Base-by-base conservation (phyloP, 1,140 invertebrate genomes). In the Ostrea edulis region DNA sequence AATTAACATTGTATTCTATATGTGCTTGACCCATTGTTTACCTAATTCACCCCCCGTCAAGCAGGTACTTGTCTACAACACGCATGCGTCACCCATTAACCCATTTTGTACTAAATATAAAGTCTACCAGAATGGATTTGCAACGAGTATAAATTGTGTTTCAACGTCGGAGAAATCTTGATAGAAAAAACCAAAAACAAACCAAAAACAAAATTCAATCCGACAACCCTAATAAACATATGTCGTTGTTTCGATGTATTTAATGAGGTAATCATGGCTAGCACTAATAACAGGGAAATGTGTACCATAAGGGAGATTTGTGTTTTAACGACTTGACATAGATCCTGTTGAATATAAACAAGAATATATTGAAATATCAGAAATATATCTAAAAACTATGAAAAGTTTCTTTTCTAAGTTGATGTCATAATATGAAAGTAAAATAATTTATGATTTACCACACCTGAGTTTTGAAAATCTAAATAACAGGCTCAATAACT, bases 31-130 rank as follows among this genome's bases (percentile, higher is more conserved):
- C 20, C 20, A 58, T 58, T 14, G 55, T 58, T 58, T 58, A 20
- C 55, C 12, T 20, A 62, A 20, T 20, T n/a, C 2, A 62, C 55
- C 55, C 55, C 55, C 55, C 17, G 14, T 77, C 68, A 77, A 77
- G 68, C 68, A 77, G 68, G 68, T 77, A 77, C 68, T 77, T 77
- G 68, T 25, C 7, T 22, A 2, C 29, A 77, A 9, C 25, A 25
- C 68, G 68, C 68, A 77, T 77, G 68, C 68, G 68, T 77, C 29
- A 77, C 68, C 68, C 68, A 77, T 25, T 77, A 25, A 77, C 68
- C 68, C 29, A 25, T 22, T 35, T 77, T 22, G 25, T 22, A 12
- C 22, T 14, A 12, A 29, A 29, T 77, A 14, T 77, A n/a, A n/a
- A n/a, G n/a, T n/a, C n/a, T n/a, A 5, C 8, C 14, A 11, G 29